These are phyloP conservation scores for Phallusia fumigata DNA, from an alignment of 23 tunicate species.

Conservation along the genomic window DNA sequence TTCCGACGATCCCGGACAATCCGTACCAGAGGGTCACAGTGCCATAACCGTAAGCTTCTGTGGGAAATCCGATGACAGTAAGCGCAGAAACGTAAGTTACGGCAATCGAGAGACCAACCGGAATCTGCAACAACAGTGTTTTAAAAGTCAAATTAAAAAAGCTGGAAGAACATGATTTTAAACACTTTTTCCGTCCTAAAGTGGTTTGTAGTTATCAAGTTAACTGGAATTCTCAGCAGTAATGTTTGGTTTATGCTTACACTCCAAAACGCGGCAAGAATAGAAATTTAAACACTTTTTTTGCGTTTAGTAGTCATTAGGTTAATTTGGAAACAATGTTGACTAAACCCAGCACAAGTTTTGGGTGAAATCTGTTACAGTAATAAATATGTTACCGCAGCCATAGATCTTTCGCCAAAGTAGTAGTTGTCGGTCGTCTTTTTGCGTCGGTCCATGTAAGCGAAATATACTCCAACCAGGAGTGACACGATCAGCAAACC, in stretches of 20 bases:
- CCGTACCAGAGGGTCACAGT: conserved; percentile 34
- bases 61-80: conserved; percentile 50
- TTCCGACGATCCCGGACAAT: conserved; percentile 13
- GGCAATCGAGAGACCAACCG: conserved; percentile 47
- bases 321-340: neutral
- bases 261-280: too few relatives aligned
- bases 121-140: conserved; percentile 23
- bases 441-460: neutral
- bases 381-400: neutral
- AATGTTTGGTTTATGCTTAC: too few relatives aligned
- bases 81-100: conserved; percentile 68
- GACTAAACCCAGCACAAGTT: neutral
- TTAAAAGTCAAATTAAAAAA: neutral
- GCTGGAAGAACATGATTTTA: too few relatives aligned
- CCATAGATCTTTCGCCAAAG: neutral
- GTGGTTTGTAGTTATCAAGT: too few relatives aligned
- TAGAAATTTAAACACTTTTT: too few relatives aligned
- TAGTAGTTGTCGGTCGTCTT: neutral
- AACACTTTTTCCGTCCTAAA: too few relatives aligned
- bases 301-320: too few relatives aligned
- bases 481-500: neutral
- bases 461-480: neutral
- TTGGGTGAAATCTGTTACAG: neutral
- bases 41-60: conserved; percentile 51
- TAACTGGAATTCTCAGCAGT: too few relatives aligned